Base-by-base conservation (phyloP, 2,888 invertebrate species). In the Hipparchia sbordonii region DNA sequence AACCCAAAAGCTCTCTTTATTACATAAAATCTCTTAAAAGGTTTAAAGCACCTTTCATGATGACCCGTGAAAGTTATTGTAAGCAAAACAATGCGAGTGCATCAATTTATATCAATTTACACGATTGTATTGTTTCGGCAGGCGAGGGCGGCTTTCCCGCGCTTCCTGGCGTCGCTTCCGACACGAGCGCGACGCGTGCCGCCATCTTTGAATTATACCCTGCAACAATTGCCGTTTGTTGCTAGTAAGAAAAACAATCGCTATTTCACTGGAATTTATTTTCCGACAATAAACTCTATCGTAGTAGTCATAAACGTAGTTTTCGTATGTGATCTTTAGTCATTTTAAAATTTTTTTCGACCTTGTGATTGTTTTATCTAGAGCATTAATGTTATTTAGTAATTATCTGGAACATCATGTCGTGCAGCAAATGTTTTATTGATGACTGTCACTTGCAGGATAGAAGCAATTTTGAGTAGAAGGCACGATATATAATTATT, bases 21-120 rank as follows among this genome's bases (percentile, higher is more conserved):
- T 39, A 63, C 46, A 46, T 67, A 67, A 12, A 13, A 12, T 67
- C 12, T 66, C 60, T 61, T 62, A 56, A 60, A 68, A 51, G 23
- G 12, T 54, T 71, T 66, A 39, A 65, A 67, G 52, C 12, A 66
- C 23, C 45, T 80, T 76, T 76, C 81, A 83, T 74, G 78, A 83
- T 65, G 60, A 75, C 54, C 72, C 52, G 68, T 71, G 61, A 68
- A 68, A 73, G 71, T 59, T 72, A 63, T 57, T 74, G 78, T 77
- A 82, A 78, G 73, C 80, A 80, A 84, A 89, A 89, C 87, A 90
- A 89, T 86, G 84, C 81, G 82, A 87, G 85, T 85, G 84, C 87
- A 84, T 90, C 91, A 91, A 93, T 93, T 93, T 92, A 93, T 93
- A 92, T 93, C 92, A 93, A 93, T 93, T 93, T 92, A 91, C 90